Conservation (phyloP, 64 coral and sea anemone genomes). For the Stichodactyla helianthus region DNA sequence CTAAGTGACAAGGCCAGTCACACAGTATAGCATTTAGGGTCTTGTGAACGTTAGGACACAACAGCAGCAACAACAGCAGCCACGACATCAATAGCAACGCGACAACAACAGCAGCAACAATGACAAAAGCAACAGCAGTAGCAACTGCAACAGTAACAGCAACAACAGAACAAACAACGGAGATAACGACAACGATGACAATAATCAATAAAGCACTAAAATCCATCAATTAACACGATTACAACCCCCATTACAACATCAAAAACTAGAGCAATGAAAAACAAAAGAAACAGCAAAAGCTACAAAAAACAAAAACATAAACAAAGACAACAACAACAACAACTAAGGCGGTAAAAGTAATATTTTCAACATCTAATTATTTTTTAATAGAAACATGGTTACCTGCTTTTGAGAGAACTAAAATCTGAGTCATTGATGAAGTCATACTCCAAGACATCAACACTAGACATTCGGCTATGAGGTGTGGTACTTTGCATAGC, state of each 20-base stretch:
- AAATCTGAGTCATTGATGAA: conserved; percentile 80
- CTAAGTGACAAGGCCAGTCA: too few relatives aligned
- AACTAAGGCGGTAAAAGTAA: too few relatives aligned
- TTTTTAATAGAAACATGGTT: not conserved
- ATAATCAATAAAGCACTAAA: too few relatives aligned
- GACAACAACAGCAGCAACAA: not conserved
- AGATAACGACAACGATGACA: not conserved
- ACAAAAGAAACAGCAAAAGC: too few relatives aligned
- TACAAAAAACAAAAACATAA: too few relatives aligned
- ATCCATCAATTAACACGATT: not conserved
- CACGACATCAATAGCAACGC: too few relatives aligned
- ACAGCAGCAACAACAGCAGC: too few relatives aligned
- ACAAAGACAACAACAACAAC: too few relatives aligned
- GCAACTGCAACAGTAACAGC: too few relatives aligned
- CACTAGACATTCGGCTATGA: conserved; percentile 48
- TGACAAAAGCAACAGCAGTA: not conserved
- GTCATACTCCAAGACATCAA: conserved; percentile 87
- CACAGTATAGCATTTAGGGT: too few relatives aligned
- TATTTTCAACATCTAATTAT: not conserved
- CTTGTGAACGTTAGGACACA: too few relatives aligned
- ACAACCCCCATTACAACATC: not conserved
- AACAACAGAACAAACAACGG: not conserved
- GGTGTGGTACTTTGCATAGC: conserved; percentile 32
- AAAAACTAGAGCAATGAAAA: too few relatives aligned
- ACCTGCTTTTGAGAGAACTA: conserved; percentile 67